Conservation (phyloP, 1,140 invertebrate genomes). For the Drosophila bifasciata region DNA sequence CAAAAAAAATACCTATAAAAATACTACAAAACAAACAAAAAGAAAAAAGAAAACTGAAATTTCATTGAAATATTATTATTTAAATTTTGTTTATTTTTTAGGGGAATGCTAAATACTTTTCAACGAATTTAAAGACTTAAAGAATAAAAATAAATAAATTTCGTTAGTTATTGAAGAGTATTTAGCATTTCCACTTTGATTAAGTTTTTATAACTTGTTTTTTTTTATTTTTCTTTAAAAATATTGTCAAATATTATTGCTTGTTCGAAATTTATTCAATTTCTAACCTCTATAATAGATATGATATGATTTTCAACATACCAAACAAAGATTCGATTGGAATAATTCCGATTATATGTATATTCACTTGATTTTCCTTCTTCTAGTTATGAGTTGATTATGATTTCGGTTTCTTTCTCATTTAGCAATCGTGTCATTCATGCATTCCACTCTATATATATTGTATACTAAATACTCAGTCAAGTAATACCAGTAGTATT, state of each 20-base stretch:
- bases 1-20: constrained; percentile 35
- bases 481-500: constrained; percentile 14
- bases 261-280: constrained; percentile 31
- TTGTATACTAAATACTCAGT: background rate
- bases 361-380: constrained; percentile 17
- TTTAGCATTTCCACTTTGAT: constrained; percentile 23
- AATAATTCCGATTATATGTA: constrained; percentile 22
- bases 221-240: background rate
- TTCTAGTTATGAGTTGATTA: constrained; percentile 33
- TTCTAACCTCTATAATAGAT: constrained; percentile 2
- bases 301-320: background rate
- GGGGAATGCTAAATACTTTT: constrained; percentile 1
- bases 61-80: constrained; percentile 36
- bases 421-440: constrained; percentile 69
- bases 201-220: constrained; percentile 5
- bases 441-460: constrained; percentile 53
- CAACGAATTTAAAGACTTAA: background rate
- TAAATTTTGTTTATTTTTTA: constrained; percentile 17
- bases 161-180: constrained; percentile 1
- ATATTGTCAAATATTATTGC: constrained; percentile 29
- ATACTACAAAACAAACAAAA: constrained; percentile 32
- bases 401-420: constrained; percentile 39
- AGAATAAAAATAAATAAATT: background rate
- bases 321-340: background rate
- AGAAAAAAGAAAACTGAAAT: constrained; percentile 52